phyloP scores from a whole-genome alignment of 2,797 vertebrate genomes.

The Sebastes ruberrimus region DNA sequence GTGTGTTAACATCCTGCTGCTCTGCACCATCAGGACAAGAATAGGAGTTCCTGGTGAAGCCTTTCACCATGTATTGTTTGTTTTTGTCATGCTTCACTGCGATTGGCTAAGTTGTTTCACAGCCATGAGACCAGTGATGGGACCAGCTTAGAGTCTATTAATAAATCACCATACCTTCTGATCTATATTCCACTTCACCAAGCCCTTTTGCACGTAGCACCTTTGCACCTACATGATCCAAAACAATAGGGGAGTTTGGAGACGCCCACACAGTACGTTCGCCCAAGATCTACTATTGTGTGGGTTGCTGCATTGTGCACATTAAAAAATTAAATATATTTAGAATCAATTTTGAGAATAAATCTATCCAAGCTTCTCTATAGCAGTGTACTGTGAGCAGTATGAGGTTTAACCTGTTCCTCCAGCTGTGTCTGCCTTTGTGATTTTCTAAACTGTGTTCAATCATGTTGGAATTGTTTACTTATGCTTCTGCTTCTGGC shows the following conservation, averaged over 20 bases:
- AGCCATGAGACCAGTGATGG: background rate
- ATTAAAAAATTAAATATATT: background rate
- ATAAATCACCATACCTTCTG: background rate
- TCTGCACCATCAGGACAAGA: background rate
- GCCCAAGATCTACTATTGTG: background rate
- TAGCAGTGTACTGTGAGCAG: background rate
- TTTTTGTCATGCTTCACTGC: background rate
- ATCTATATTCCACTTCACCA: background rate
- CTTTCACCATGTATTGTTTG: background rate
- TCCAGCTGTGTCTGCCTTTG: background rate
- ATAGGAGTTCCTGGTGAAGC: background rate
- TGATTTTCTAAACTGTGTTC: background rate
- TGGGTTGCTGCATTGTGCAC: background rate
- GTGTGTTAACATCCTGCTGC: background rate
- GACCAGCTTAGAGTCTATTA: background rate
- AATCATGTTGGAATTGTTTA: background rate
- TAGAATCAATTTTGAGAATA: background rate
- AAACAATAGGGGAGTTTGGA: background rate
- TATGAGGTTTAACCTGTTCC: background rate
- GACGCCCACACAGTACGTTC: background rate
- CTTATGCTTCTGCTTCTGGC: background rate
- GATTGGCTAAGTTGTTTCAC: background rate
- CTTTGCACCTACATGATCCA: background rate
- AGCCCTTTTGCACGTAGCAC: background rate
- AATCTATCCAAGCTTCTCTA: background rate